Conservation (phyloP, 2,797 vertebrate genomes). For the Cichlasoma orientale region DNA sequence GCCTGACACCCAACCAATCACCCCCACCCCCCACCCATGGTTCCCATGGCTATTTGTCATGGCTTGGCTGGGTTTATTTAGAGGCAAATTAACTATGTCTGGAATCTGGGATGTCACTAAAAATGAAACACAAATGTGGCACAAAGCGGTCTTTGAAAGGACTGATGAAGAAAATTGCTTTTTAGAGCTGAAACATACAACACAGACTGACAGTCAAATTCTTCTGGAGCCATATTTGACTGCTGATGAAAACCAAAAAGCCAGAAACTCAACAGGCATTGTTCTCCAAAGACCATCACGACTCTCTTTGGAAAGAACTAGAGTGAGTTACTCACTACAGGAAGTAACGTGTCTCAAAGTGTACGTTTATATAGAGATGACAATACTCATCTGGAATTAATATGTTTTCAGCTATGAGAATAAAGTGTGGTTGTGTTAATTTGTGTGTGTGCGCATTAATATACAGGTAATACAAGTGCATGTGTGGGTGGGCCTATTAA, state of each 20-base stretch:
- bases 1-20: slow-evolving; percentile 79
- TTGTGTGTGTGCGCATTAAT: neutral
- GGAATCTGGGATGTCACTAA: slow-evolving; percentile 80
- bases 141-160: slow-evolving; percentile 63
- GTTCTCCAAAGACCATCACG: slow-evolving; percentile 8
- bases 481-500: slow-evolving; percentile 22
- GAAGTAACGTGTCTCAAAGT: slow-evolving; percentile 4
- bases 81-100: slow-evolving; percentile 87
- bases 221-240: slow-evolving; percentile 35
- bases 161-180: slow-evolving; percentile 31
- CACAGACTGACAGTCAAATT: slow-evolving; percentile 30
- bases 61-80: slow-evolving; percentile 86
- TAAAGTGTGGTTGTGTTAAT: slow-evolving; percentile 2
- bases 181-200: slow-evolving; percentile 45
- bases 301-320: slow-evolving; percentile 13
- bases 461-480: neutral
- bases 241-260: slow-evolving; percentile 20
- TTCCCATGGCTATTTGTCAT: slow-evolving; percentile 84
- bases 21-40: slow-evolving; percentile 58
- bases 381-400: slow-evolving; percentile 14
- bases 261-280: slow-evolving; percentile 33
- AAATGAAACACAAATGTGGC: slow-evolving; percentile 67
- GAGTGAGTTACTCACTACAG: neutral
- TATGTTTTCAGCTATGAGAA: slow-evolving; percentile 31
- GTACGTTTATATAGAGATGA: neutral